These are phyloP conservation scores for Probaryconus sp. DNA, from an alignment of 1,140 invertebrate genomes.

Conservation along the genomic window DNA sequence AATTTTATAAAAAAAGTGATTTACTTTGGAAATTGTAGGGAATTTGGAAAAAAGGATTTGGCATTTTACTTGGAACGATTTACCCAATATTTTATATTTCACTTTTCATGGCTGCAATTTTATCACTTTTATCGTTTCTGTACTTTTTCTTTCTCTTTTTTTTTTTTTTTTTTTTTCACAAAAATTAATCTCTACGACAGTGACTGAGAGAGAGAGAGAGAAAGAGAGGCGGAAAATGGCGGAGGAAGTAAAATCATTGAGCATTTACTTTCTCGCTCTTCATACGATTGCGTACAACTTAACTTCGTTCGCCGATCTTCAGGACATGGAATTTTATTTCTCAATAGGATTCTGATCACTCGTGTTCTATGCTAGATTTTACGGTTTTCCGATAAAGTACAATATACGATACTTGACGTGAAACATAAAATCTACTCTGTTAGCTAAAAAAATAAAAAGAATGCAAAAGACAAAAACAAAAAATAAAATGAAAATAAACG, in stretches of 20 bases:
- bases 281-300: constrained; percentile 13
- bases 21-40: too few relatives aligned
- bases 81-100: constrained; percentile 29
- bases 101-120: constrained; percentile 18
- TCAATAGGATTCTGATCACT: constrained; percentile 33
- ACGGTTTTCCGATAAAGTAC: constrained; percentile 27
- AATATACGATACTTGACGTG: constrained; percentile 7
- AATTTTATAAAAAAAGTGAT: constrained; percentile 10
- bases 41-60: too few relatives aligned
- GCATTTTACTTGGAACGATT: too few relatives aligned
- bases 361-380: constrained; percentile 24
- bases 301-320: constrained; percentile 6
- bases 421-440: constrained; percentile 13
- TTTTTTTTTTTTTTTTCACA: constrained; percentile 1
- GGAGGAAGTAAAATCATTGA: not conserved
- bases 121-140: too few relatives aligned
- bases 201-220: too few relatives aligned
- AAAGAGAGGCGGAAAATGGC: constrained; percentile 4
- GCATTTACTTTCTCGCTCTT: not conserved
- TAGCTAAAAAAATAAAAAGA: constrained; percentile 3
- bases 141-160: not conserved
- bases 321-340: constrained; percentile 2
- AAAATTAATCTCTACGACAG: constrained; percentile 25
- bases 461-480: too few relatives aligned
- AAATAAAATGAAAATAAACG: too few relatives aligned